phyloP scores from a whole-genome alignment of 2,888 invertebrate genomes.

The Bombylius major region DNA sequence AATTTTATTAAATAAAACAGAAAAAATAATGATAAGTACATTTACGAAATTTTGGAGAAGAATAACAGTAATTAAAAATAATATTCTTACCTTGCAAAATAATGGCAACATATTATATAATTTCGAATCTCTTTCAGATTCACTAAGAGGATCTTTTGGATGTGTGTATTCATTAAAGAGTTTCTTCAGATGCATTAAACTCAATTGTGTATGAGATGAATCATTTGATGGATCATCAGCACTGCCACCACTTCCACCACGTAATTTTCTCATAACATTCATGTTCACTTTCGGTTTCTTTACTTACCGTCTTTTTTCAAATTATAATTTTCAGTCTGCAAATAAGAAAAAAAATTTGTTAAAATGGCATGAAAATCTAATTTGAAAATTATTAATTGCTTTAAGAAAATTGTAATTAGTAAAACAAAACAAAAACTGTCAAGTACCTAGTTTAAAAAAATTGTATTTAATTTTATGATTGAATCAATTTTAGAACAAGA shows the following conservation, averaged over 20 bases:
- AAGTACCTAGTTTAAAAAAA: no score
- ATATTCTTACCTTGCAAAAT: conserved; percentile 75
- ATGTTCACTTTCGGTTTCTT: conserved; percentile 36
- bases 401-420: no score
- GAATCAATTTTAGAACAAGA: no score
- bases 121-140: conserved; percentile 79
- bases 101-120: conserved; percentile 95
- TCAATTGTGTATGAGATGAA: conserved; percentile 73
- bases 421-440: no score
- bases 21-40: not conserved
- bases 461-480: no score
- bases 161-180: conserved; percentile 90
- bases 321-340: no score
- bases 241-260: conserved; percentile 43
- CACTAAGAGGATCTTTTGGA: conserved; percentile 66
- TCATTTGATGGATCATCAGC: conserved; percentile 37
- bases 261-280: conserved; percentile 89
- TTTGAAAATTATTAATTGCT: no score
- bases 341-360: no score
- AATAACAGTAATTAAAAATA: no score
- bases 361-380: no score
- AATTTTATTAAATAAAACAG: not conserved
- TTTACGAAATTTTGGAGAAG: no score
- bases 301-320: not conserved
- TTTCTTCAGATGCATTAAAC: conserved; percentile 91